Evolutionary conservation across 2,888 invertebrate genomes (phyloP).

Genomic region (Tyria jacobaeae): DNA sequence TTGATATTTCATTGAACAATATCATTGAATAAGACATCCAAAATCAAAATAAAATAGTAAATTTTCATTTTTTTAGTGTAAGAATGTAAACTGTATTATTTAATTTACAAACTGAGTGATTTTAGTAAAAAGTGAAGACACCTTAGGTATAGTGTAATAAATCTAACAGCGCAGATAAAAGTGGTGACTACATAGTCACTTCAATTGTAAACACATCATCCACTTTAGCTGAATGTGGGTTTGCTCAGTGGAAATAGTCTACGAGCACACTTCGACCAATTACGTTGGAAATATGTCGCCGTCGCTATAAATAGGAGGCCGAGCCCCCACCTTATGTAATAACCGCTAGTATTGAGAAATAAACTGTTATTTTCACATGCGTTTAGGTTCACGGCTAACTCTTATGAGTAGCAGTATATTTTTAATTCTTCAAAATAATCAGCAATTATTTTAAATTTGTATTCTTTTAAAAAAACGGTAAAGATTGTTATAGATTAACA

Average conservation of each 20-base stretch:
- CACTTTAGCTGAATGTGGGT: constrained; percentile 34
- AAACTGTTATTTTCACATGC: not conserved
- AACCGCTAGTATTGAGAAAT: constrained; percentile 24
- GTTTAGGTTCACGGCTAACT: too few species aligned
- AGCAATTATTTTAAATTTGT: too few species aligned
- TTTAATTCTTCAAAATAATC: too few species aligned
- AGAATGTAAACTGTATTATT: too few species aligned
- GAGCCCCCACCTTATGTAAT: constrained; percentile 54
- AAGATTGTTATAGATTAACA: too few species aligned
- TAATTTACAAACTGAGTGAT: too few species aligned
- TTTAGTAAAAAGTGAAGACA: not conserved
- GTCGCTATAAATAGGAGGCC: constrained; percentile 55
- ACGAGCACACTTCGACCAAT: constrained; percentile 53
- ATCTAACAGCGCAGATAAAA: constrained; percentile 15
- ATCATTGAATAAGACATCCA: too few species aligned
- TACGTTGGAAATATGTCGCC: constrained; percentile 52
- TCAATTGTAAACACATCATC: constrained; percentile 25
- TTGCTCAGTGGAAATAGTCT: constrained; percentile 50
- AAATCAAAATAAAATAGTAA: too few species aligned
- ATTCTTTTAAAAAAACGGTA: too few species aligned
- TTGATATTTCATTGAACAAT: too few species aligned
- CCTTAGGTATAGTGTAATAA: not conserved
- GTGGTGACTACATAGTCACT: constrained; percentile 6
- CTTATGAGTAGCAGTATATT: too few species aligned
- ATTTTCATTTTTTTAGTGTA: too few species aligned